A percentile compares a stretch with the other conserved stretches of the same genome.
phyloP scores from a whole-genome alignment of 2,113 vertebrate genomes.

The Chlorodrepanis virens region DNA sequence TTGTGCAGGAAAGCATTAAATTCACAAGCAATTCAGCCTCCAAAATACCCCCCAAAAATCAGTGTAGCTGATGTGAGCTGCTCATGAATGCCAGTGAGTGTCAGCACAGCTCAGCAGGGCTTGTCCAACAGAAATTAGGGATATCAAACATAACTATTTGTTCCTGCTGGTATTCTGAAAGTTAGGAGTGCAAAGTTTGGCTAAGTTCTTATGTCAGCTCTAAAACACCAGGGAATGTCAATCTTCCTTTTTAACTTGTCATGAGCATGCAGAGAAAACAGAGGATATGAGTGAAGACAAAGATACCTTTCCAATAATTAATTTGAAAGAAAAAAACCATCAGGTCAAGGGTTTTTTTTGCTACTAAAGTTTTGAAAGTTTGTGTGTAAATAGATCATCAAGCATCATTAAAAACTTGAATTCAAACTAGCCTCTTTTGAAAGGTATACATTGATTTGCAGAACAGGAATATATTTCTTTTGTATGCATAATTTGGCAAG shows the following conservation, averaged over 20 bases:
- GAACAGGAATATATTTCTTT: not conserved
- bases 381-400: not conserved
- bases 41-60: not conserved
- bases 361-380: not conserved
- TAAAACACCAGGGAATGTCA: not conserved
- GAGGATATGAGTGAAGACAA: not conserved
- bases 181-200: not conserved
- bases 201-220: not conserved
- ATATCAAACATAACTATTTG: not conserved
- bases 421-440: not conserved
- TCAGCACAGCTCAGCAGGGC: not conserved
- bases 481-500: not conserved
- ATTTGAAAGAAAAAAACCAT: not conserved
- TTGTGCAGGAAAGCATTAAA: not conserved
- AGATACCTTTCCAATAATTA: not conserved
- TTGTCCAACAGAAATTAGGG: not conserved
- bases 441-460: not conserved
- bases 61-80: not conserved
- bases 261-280: not conserved
- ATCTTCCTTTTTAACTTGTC: not conserved
- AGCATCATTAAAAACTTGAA: not conserved
- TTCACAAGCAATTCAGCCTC: not conserved
- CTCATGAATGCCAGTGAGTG: accelerated
- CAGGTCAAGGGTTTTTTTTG: not conserved
- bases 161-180: not conserved